Conservation (phyloP, 2,113 vertebrate species). For the Rousettus leschenaultii region DNA sequence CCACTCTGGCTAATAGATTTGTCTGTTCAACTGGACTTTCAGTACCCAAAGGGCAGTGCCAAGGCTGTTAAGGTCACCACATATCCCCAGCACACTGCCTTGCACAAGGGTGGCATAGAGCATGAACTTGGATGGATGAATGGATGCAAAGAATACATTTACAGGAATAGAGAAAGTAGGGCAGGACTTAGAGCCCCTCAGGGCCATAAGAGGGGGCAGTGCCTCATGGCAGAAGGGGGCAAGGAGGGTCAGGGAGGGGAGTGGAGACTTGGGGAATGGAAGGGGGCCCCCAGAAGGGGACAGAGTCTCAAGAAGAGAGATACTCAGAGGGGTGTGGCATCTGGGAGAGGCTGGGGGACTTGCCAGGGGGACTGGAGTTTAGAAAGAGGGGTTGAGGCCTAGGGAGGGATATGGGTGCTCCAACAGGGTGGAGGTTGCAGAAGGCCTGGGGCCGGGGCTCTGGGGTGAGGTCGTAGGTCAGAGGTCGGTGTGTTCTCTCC, state of each 20-base stretch:
- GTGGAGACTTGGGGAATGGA: no score
- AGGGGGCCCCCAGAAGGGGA: not conserved
- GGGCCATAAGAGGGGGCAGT: not conserved
- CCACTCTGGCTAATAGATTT: not conserved
- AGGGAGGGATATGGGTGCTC: not conserved
- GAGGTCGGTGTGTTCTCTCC: not conserved
- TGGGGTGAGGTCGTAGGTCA: rapidly evolving
- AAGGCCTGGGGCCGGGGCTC: not conserved
- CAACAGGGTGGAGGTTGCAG: not conserved
- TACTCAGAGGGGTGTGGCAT: not conserved
- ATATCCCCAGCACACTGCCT: not conserved
- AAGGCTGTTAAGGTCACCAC: not conserved
- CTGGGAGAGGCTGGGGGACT: not conserved
- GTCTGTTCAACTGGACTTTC: not conserved
- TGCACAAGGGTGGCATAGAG: not conserved
- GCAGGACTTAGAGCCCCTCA: not conserved
- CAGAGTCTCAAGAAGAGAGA: not conserved
- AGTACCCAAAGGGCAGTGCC: not conserved
- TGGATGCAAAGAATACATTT: not conserved
- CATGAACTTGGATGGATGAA: not conserved
- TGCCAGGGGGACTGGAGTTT: not conserved
- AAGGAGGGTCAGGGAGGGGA: not conserved
- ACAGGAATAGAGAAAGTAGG: not conserved
- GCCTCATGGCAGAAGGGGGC: not conserved
- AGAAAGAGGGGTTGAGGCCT: not conserved